Evolutionary conservation across 1,140 invertebrate genomes (phyloP).

Genomic region (Drosophila bocki): DNA sequence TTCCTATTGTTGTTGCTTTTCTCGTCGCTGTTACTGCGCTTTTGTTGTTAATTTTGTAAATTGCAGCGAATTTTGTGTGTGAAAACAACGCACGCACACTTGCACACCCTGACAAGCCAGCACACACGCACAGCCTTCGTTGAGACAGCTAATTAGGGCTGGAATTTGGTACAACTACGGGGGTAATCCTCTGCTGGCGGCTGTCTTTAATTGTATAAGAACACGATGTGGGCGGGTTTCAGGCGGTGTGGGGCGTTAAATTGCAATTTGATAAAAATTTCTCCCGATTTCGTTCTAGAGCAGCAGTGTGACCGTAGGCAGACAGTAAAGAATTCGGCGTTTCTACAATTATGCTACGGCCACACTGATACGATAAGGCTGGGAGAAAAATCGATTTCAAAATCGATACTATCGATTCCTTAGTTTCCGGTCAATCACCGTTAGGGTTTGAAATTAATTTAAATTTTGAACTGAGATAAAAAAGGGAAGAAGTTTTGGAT

Average conservation of each 20-base stretch:
- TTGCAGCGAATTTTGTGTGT: slow-evolving; percentile 57
- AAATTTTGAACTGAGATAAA: neutral
- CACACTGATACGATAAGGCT: neutral
- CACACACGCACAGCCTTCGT: slow-evolving; percentile 20
- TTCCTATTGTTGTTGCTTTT: slow-evolving; percentile 42
- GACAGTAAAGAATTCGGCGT: neutral
- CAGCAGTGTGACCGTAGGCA: slow-evolving; percentile 5
- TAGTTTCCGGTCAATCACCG: neutral
- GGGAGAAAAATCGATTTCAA: neutral
- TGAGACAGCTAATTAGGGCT: slow-evolving; percentile 19
- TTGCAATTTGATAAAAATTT: slow-evolving; percentile 64
- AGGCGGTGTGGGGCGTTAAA: slow-evolving; percentile 16
- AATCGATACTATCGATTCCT: neutral
- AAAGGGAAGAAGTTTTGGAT: neutral
- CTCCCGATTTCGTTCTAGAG: slow-evolving; percentile 55
- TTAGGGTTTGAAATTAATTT: neutral
- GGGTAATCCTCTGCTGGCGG: slow-evolving; percentile 1
- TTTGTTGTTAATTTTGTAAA: slow-evolving; percentile 53
- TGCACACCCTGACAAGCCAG: slow-evolving; percentile 9
- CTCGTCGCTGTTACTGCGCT: slow-evolving; percentile 27
- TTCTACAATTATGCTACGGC: neutral
- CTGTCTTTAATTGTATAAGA: slow-evolving; percentile 11
- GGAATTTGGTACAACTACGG: slow-evolving; percentile 4
- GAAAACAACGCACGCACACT: slow-evolving; percentile 56
- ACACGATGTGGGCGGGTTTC: slow-evolving; percentile 4